A percentile compares a stretch with the other conserved stretches of the same genome.
phyloP scores from a whole-genome alignment of 2,113 vertebrate genomes.

The Microcebus ravelobensis region DNA sequence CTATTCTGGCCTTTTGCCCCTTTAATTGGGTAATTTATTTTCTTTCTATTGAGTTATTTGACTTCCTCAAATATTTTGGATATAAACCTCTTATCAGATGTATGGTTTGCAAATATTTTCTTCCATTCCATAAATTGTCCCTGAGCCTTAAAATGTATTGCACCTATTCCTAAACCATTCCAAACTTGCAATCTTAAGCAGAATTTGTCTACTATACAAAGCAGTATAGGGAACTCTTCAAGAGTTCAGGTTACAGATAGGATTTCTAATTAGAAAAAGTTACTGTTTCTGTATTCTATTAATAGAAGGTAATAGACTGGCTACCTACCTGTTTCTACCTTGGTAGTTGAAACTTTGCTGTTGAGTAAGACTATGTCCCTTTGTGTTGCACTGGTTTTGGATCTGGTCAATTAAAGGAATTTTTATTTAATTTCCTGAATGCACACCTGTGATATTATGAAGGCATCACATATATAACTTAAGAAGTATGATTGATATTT shows the following conservation, averaged over 20 bases:
- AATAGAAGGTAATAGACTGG: not conserved
- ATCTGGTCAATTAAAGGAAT: slow-evolving; percentile 22
- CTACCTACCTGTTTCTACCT: not conserved
- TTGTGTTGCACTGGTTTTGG: not conserved
- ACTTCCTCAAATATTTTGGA: not conserved
- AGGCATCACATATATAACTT: not conserved
- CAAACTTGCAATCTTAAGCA: not conserved
- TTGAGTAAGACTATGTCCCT: not conserved
- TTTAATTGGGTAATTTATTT: not conserved
- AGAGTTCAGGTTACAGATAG: not conserved
- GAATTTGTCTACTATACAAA: not conserved
- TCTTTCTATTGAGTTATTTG: not conserved
- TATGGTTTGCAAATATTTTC: not conserved
- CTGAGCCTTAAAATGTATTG: not conserved
- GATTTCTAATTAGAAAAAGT: not conserved
- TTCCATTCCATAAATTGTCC: not conserved
- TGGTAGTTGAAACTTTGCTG: not conserved
- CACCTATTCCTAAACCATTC: not conserved
- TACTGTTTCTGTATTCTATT: not conserved
- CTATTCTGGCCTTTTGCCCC: not conserved
- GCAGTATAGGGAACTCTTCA: not conserved
- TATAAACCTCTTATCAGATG: not conserved
- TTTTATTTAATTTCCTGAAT: not conserved
- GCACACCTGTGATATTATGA: not conserved
- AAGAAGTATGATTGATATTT: not conserved